phyloP scores from a whole-genome alignment of 2,113 vertebrate species.

The Daphoenositta chrysoptera region DNA sequence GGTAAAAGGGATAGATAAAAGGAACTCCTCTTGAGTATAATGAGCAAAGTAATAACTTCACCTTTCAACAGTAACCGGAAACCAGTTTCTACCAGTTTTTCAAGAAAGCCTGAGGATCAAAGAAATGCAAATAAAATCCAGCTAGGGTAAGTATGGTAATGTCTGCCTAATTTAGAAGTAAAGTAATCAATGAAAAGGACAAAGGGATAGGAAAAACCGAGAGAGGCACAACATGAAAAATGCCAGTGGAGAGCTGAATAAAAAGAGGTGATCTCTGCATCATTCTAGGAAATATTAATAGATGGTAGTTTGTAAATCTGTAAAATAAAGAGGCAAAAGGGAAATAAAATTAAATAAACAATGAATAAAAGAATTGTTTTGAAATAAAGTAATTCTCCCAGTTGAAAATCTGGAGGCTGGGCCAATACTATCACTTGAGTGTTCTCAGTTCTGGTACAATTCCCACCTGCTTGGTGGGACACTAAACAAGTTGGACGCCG shows the following conservation, averaged over 20 bases:
- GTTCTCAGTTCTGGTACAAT: background rate
- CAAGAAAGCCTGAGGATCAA: constrained; percentile 15
- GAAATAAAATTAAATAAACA: background rate
- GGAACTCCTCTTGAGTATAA: background rate
- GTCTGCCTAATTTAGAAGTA: background rate
- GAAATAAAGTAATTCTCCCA: background rate
- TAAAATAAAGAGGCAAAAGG: background rate
- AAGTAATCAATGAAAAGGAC: constrained; percentile 21
- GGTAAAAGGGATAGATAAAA: background rate
- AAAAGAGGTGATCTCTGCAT: background rate
- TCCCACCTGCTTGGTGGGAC: background rate
- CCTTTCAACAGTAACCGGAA: constrained; percentile 10
- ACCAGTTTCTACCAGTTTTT: constrained; percentile 26
- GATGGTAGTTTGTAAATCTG: background rate
- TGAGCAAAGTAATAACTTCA: constrained; percentile 7
- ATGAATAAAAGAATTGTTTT: background rate
- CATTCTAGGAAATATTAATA: background rate
- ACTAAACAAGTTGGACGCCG: background rate
- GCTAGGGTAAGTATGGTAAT: background rate
- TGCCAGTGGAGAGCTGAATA: background rate
- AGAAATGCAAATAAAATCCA: constrained; percentile 38
- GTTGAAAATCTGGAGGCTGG: background rate
- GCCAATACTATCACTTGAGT: background rate
- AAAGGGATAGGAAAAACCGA: background rate
- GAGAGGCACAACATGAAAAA: background rate